Evolutionary conservation across 2,113 vertebrate genomes (phyloP), one percentile per base, ranked within the genome.

Genomic region (Procavia capensis): DNA sequence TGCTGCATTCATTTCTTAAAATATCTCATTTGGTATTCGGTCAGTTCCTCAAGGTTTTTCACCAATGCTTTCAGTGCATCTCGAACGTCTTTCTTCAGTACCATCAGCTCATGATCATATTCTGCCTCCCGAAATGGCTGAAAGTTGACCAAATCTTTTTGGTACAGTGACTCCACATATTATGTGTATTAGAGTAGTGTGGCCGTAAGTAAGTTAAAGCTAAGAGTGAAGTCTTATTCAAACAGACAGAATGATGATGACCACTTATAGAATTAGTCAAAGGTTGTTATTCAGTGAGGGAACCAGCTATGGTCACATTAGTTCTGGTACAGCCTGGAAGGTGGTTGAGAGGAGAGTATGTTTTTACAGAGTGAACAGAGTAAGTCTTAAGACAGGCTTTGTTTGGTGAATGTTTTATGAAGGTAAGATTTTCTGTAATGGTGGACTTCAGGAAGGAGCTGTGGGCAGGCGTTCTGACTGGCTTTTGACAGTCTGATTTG

Each of bases 241-340:
- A 84, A 47, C 41, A 64, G 54, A 54, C 68, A 66, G 61, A 82
- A 70, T 2, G 31, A 64, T 84, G 25, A 83, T 72, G 93, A 41
- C n/a, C 9, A 79, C 39, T 61, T 36, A 36, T 0, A 88, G 79
- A 96, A 95, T 85, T 59, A 50, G 93, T 25, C 39, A 90, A 79
- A 85, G 29, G 9, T 6, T 45, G 11, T 83, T 57, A 90, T 63
- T 45, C 47, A 34, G 64, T 47, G 4, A 50, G 86, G 79, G 57
- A 20, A 9, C 20, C 45, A 92, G 50, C 43, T 88, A 74, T 5
- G 25, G 16, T 57, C 76, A 76, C 29, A 63, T 86, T 76, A 61
- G 31, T 80, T 91, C 63, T 85, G 45, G 13, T 36, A 36, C 17
- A 31, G 24, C n/a, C 50, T 74, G 34, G 31, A 72, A 50, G 1